These are phyloP conservation scores for Amazona vittata DNA, from an alignment of 2,113 vertebrate genomes.

Conservation along the genomic window DNA sequence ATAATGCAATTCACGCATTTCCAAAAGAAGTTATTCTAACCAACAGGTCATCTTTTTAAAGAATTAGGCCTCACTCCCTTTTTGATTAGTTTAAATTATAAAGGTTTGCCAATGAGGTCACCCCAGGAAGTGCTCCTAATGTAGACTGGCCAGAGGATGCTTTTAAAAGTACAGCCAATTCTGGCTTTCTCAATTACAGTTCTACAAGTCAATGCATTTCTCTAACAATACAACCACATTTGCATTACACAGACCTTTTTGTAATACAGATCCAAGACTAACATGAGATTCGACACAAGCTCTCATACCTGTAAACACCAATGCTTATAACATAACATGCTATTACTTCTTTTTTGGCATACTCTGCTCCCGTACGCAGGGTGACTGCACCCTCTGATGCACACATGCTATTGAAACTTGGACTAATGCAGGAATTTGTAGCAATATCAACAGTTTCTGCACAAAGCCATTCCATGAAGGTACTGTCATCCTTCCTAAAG, in stretches of 20 bases:
- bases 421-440: neutral
- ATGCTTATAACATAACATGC: neutral
- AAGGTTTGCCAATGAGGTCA: neutral
- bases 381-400: neutral
- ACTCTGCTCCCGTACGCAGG: neutral
- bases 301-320: rapidly evolving
- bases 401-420: neutral
- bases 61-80: rapidly evolving
- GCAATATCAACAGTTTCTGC: neutral
- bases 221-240: neutral
- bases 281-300: neutral
- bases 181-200: neutral
- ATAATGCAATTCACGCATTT: neutral
- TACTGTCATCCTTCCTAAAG: neutral
- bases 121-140: rapidly evolving
- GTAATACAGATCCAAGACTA: neutral
- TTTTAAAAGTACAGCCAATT: neutral
- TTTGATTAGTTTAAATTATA: neutral
- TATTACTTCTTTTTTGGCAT: neutral
- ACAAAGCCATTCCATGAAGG: neutral
- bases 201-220: neutral
- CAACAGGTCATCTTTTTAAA: neutral
- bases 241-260: neutral
- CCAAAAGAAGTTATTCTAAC: neutral
- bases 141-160: neutral